A percentile compares a stretch with the other conserved stretches of the same genome.
phyloP scores from a whole-genome alignment of 2,888 invertebrate genomes.

The Portevinia maculata region DNA sequence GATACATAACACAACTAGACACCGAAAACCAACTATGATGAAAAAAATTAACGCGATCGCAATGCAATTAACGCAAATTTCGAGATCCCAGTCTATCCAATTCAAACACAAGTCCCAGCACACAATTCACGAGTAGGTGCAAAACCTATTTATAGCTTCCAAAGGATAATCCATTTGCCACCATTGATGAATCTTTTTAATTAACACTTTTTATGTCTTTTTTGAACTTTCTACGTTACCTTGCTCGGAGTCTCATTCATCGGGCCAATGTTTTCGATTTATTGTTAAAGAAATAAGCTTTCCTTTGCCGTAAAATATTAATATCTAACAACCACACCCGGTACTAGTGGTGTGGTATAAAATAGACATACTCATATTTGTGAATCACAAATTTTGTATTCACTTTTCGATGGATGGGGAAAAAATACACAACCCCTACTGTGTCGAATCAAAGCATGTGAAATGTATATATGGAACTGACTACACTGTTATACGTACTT shows the following conservation, averaged over 20 bases:
- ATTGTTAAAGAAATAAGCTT: constrained; percentile 28
- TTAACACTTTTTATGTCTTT: constrained; percentile 50
- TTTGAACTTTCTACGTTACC: constrained; percentile 15
- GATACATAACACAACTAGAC: constrained; percentile 5
- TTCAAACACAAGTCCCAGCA: background rate
- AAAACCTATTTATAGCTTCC: constrained; percentile 48
- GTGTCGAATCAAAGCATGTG: constrained; percentile 18
- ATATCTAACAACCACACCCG: background rate
- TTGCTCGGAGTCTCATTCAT: constrained; percentile 1
- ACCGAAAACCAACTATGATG: background rate
- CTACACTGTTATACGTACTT: no score
- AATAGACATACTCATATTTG: constrained; percentile 10
- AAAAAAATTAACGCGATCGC: background rate
- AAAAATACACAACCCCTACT: background rate
- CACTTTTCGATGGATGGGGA: constrained; percentile 13
- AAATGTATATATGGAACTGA: no score
- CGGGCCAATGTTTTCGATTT: constrained; percentile 34
- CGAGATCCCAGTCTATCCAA: constrained; percentile 39
- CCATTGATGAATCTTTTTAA: constrained; percentile 59
- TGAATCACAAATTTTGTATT: constrained; percentile 2
- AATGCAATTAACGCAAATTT: constrained; percentile 26
- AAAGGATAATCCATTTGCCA: constrained; percentile 62
- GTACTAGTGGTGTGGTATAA: background rate
- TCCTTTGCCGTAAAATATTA: constrained; percentile 8
- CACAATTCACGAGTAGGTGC: no score